Evolutionary conservation across 2,113 vertebrate genomes (phyloP), one percentile per base, ranked within the genome.

Genomic region (Hemiscyllium ocellatum): DNA sequence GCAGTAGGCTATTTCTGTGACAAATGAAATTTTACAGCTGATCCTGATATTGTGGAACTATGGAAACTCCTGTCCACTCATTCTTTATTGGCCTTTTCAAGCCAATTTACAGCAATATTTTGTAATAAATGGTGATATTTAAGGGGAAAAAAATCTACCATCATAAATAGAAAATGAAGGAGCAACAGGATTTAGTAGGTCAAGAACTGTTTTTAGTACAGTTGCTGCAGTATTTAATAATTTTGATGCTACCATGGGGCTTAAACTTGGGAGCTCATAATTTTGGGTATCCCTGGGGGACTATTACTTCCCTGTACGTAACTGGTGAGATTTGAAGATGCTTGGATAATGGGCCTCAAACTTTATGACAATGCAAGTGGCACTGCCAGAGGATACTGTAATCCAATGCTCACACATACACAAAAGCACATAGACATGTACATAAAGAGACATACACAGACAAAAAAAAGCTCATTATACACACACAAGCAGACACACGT

Each of bases 1-100:
- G 89, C n/a, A 8, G 61, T 93, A 93, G 89, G 89, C n/a, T 22
- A 93, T 93, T 93, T 22, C 89, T 93, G 89, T 66, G 89, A 93
- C 89, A 93, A 93, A 93, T 93, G 56, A 93, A 66, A 93, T 93
- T 66, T 65, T 66, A n/a, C 61, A 93, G 89, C 33, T 19, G 65
- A 37, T 93, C 89, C 89, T 93, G 61, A 65, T 37, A 20, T 66
- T 42, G 76, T 80, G 33, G 76, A 37, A n/a, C 33, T n/a, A 12
- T 80, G 80, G 37, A 83, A 83, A 42, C 19, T 17, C 85, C 61
- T 93, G 61, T 22, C 89, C n/a, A 37, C 17, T 68, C 89, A 65
- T 33, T 37, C 87, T n/a, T 33, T 37, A 66, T 93, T 6, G 61
- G 61, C 4, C n/a, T 93, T 66, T 65, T 93, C 61, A 93, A 66